Evolutionary conservation across 2,888 invertebrate genomes (phyloP).

Genomic region (Cerastis rubricosa): DNA sequence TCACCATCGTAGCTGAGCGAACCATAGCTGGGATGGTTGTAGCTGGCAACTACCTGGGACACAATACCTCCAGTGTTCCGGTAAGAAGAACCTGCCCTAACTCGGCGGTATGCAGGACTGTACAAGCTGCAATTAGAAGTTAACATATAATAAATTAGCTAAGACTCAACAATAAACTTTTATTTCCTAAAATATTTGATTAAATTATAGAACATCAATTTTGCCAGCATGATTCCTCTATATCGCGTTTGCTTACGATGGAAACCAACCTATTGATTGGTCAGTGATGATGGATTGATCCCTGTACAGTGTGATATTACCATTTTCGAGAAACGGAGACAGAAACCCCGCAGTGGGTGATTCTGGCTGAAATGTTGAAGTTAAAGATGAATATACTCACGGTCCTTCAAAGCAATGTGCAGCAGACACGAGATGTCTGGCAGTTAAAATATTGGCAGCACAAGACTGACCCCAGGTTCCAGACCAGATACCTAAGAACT

Average conservation of each 20-base stretch:
- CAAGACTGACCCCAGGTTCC: constrained; percentile 70
- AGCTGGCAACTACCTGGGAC: constrained; percentile 50
- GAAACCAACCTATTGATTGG: too few species aligned
- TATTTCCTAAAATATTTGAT: background rate
- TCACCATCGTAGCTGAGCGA: constrained; percentile 71
- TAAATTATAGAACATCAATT: background rate
- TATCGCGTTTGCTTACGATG: too few species aligned
- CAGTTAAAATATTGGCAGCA: constrained; percentile 69
- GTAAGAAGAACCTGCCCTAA: constrained; percentile 76
- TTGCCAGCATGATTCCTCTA: background rate
- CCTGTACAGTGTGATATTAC: background rate
- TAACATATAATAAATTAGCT: background rate
- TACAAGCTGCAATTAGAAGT: constrained; percentile 26
- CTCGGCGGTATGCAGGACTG: background rate
- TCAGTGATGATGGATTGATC: background rate
- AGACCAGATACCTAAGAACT: constrained; percentile 48
- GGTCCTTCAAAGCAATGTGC: constrained; percentile 69
- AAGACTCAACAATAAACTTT: background rate
- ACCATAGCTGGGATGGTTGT: constrained; percentile 76
- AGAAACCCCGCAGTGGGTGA: background rate
- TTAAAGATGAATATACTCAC: constrained; percentile 56
- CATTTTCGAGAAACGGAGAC: background rate
- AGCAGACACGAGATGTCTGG: constrained; percentile 58
- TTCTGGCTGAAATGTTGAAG: background rate
- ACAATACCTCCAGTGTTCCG: constrained; percentile 77